Evolutionary conservation across 2,113 vertebrate genomes (phyloP), one percentile per base, ranked within the genome.

Genomic region (Nipponia nippon): DNA sequence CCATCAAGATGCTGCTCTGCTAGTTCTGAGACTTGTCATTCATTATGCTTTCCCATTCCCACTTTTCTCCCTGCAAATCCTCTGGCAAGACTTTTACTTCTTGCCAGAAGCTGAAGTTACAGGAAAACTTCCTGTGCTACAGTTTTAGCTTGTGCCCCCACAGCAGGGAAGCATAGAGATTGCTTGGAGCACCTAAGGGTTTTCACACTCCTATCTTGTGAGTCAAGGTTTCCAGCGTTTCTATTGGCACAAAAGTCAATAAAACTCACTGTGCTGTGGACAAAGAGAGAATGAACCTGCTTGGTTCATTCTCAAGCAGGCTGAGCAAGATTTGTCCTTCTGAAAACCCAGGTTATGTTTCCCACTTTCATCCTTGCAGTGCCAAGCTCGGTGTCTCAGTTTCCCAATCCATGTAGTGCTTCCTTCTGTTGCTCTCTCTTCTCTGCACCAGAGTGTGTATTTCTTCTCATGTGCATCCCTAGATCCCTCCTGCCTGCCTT

Each of bases 141-240:
- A 6, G 12, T 53, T 77, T 53, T 53, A 72, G 5, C 11, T 58
- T 0, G 0, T 65, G 23, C 12, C 29, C 29, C 34, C 19, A 3
- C 9, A 15, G 10, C 2, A 0, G 25, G 26, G 55, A 47, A 81
- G 7, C 12, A 8, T 0, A 18, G 34, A 40, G 38, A 30, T 40
- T 53, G 9, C 59, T 67, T 27, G n/a, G 52, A 80, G 40, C 15
- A 34, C 40, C 53, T 29, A 7, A 13, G 29, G n/a, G 9, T 42
- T 71, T 61, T 40, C 13, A 44, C 18, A 7, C 4, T 55, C 21
- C 23, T 13, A 3, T 49, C 26, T 47, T 47, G 46, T 42, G 26
- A 34, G 18, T 36, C 65, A n/a, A 71, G 38, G 21, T 47, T 53
- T 61, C 38, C 46, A 61, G 30, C 19, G 16, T 42, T 72, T 59